Base-by-base conservation (phyloP, 2,888 invertebrate species). In the Ypsolopha sequella region DNA sequence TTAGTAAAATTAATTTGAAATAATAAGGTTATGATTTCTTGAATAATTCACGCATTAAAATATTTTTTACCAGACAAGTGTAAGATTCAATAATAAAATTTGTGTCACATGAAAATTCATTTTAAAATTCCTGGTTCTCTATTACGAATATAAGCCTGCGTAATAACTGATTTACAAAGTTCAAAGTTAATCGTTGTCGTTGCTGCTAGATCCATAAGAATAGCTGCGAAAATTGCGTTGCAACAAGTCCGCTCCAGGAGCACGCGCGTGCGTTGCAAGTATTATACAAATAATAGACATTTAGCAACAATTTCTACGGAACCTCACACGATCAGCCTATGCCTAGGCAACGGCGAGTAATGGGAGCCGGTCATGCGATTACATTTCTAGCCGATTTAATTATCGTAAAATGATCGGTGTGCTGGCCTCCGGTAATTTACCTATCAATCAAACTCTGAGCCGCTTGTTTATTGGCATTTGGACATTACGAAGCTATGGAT, bases 321-420 rank as follows among this genome's bases (percentile, higher is more conserved):
- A 72, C 73, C 74, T 78, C 74, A 76, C 79, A 78, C 76, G 81
- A 73, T 73, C 73, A 74, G 73, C 76, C 74, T 76, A 68, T 75
- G 80, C 76, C 80, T 84, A 80, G 79, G 76, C 76, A 77, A 73
- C 63, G 62, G 63, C 70, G 55, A 67, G 75, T 87, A 87, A 87
- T 87, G 85, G 87, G 75, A 65, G 65, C 72, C 70, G 75, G 84
- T 85, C 87, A 87, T 85, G 87, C 87, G 81, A 87, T 85, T 86
- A 84, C 77, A 75, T 84, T 81, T 69, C 80, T 74, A 73, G 76
- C 65, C 78, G 72, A 86, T 86, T 87, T 87, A 87, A 87, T 87
- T 87, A 86, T 84, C 73, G 74, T 70, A 60, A 84, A 86, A 86
- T 84, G 78, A 87, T 86, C 85, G 73, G 72, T 76, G 66, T 77